A percentile compares a stretch with the other conserved stretches of the same genome.
These are phyloP conservation scores for Heterocephalus glaber DNA, from an alignment of 2,113 vertebrate species.

Conservation along the genomic window DNA sequence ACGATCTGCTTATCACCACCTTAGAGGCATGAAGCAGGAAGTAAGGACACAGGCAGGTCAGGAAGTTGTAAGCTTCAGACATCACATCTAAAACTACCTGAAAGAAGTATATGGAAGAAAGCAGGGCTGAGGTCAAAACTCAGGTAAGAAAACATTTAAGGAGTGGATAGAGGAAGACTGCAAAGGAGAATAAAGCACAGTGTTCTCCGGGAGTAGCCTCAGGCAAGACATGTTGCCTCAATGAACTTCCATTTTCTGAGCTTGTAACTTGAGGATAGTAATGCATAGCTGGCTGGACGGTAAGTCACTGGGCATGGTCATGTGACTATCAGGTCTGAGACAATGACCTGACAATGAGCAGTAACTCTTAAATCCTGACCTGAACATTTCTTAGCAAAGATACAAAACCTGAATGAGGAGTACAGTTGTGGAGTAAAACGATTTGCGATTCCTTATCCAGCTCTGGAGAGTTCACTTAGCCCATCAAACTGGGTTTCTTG, in stretches of 20 bases:
- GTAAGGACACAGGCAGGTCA: background rate
- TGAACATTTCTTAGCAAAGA: background rate
- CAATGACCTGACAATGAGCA: background rate
- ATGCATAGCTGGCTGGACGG: background rate
- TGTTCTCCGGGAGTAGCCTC: background rate
- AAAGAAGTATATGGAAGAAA: background rate
- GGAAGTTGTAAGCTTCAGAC: background rate
- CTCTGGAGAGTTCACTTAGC: background rate
- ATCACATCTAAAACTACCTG: background rate
- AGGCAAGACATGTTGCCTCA: background rate
- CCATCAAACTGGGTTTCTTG: background rate
- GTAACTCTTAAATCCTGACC: background rate
- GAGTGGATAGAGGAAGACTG: background rate
- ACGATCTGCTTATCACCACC: background rate
- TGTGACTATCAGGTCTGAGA: background rate
- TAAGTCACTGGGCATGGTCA: background rate
- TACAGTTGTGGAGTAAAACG: background rate
- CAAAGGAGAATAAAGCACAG: background rate
- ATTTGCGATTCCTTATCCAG: background rate
- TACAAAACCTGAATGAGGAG: background rate
- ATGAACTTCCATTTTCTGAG: background rate
- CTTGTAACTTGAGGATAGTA: background rate
- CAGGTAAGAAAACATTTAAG: background rate
- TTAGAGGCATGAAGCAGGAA: background rate
- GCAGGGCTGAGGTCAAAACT: background rate